phyloP scores from a whole-genome alignment of 2,113 vertebrate genomes.

The Xenopus laevis region DNA sequence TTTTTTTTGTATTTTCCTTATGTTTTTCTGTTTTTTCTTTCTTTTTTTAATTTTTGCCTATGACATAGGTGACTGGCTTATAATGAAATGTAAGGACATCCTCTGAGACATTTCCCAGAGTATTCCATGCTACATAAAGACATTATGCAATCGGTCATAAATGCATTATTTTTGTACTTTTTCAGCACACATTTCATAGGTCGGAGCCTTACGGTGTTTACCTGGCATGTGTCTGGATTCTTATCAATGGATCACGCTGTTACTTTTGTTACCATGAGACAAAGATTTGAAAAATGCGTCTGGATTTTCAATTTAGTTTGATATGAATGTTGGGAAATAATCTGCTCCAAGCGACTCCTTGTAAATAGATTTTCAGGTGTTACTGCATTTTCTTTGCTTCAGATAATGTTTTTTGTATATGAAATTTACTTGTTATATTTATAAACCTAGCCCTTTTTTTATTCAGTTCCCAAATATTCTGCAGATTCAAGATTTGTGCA shows the following conservation, averaged over 20 bases:
- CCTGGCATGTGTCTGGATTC: too few species aligned
- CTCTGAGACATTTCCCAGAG: too few species aligned
- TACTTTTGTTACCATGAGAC: too few species aligned
- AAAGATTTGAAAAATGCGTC: too few species aligned
- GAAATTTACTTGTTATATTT: constrained; percentile 76
- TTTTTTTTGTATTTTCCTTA: too few species aligned
- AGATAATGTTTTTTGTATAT: constrained; percentile 73
- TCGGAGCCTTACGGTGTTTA: constrained; percentile 39
- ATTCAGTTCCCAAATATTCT: constrained; percentile 72
- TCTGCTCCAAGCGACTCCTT: background rate
- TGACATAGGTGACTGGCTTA: too few species aligned
- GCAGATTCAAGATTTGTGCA: constrained; percentile 49
- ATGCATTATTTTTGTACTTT: constrained; percentile 83
- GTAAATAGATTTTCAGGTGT: constrained; percentile 61
- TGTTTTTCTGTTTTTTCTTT: too few species aligned
- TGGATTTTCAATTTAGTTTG: too few species aligned
- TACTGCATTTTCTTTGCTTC: constrained; percentile 66
- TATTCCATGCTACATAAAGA: background rate
- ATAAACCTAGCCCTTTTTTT: constrained; percentile 69
- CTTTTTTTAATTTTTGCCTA: too few species aligned
- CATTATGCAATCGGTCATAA: constrained; percentile 47
- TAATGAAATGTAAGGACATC: too few species aligned
- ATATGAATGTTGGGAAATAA: too few species aligned
- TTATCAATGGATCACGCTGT: too few species aligned
- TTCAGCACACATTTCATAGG: constrained; percentile 86